Percentiles rank a stretch among this genome's conserved stretches.
These are phyloP conservation scores for Prunella fulvescens DNA, from an alignment of 2,113 vertebrate species.

Conservation along the genomic window DNA sequence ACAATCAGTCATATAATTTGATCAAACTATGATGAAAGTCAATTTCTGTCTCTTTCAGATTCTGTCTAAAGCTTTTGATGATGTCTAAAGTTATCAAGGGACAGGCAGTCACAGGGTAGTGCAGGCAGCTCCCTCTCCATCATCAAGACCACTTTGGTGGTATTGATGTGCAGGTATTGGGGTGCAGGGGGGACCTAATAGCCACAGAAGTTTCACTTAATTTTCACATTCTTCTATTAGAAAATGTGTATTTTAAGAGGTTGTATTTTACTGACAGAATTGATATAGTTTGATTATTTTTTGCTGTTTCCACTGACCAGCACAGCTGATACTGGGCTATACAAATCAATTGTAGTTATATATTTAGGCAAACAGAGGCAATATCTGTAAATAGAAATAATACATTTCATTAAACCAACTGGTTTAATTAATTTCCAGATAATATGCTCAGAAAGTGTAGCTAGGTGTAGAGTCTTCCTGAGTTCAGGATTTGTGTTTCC, in stretches of 20 bases:
- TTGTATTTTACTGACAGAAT: background rate
- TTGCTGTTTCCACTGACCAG: background rate
- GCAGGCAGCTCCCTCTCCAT: background rate
- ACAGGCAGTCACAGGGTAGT: background rate
- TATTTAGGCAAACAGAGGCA: background rate
- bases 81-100: background rate
- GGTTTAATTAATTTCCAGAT: background rate
- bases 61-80: background rate
- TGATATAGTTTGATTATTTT: background rate
- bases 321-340: background rate
- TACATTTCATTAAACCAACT: background rate
- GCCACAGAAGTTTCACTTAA: background rate
- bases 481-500: background rate
- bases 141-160: too few species aligned
- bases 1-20: background rate
- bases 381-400: background rate
- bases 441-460: background rate
- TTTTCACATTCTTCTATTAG: background rate
- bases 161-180: too few species aligned
- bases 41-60: background rate
- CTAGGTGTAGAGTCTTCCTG: background rate
- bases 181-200: background rate
- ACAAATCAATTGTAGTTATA: background rate
- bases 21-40: background rate
- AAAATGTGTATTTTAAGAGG: background rate